A percentile compares a stretch with the other conserved stretches of the same genome.
phyloP scores from a whole-genome alignment of 2,888 invertebrate genomes.

The Acholoe squamosa region DNA sequence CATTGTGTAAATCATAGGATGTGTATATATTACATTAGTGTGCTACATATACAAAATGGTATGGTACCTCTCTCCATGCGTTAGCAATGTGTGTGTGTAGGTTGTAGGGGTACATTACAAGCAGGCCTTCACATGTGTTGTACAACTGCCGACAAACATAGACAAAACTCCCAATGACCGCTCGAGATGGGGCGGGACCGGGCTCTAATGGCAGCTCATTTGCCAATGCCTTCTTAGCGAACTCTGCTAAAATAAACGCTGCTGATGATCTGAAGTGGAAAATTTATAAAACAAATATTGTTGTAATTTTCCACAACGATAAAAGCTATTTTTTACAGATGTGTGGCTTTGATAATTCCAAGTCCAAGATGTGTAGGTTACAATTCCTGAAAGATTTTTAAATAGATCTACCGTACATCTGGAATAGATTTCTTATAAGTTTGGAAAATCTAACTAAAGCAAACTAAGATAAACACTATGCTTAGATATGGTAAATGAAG shows the following conservation, averaged over 20 bases:
- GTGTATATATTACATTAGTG: no score
- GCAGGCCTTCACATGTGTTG: constrained; percentile 82
- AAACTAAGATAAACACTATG: no score
- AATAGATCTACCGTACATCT: no score
- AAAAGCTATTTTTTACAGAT: no score
- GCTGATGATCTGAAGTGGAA: constrained; percentile 77
- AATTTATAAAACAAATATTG: neutral
- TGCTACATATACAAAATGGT: constrained; percentile 57
- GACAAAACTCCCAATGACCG: constrained; percentile 80
- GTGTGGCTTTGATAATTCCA: no score
- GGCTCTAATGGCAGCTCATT: constrained; percentile 73
- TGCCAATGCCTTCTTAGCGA: constrained; percentile 79
- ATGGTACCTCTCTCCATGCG: constrained; percentile 80
- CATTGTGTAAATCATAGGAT: no score
- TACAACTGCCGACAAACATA: constrained; percentile 82
- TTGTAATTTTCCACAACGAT: no score
- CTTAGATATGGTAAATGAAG: no score
- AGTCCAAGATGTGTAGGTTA: no score
- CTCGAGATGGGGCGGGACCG: constrained; percentile 75
- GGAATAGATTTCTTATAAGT: no score
- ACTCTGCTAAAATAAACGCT: constrained; percentile 81
- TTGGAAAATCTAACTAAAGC: no score
- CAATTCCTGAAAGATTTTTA: no score
- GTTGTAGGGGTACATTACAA: constrained; percentile 79
- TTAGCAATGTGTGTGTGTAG: constrained; percentile 78